Evolutionary conservation across 2,888 invertebrate species (phyloP), one percentile per base, ranked within the genome.

Genomic region (Clivina fossor): DNA sequence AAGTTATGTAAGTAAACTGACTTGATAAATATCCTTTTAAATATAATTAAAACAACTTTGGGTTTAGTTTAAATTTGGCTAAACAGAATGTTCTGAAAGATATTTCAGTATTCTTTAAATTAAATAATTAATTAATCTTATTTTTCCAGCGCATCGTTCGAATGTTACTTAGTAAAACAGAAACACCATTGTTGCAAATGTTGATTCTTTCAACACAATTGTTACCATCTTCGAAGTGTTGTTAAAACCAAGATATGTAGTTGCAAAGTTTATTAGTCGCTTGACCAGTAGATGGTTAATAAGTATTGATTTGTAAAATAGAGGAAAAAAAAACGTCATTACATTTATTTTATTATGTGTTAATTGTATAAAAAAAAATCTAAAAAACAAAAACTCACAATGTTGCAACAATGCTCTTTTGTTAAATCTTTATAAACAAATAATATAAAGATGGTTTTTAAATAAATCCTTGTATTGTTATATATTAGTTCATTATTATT

Each of bases 91-190:
- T n/a, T n/a, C n/a, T n/a, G n/a, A n/a, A n/a, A n/a, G n/a, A n/a
- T n/a, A n/a, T n/a, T n/a, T n/a, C n/a, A n/a, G n/a, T n/a, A n/a
- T n/a, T n/a, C n/a, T n/a, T n/a, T n/a, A n/a, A n/a, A n/a, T n/a
- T n/a, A n/a, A n/a, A n/a, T n/a, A n/a, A n/a, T n/a, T 16, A 18
- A 38, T 22, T 15, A 24, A 40, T 58, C 57, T 46, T 49, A 60
- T 60, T 59, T 50, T 71, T 69, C 61, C 57, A 74, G 74, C 70
- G 47, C 73, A 74, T 65, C 68, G 70, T 58, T 65, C 68, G 32
- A 74, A 68, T 61, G 64, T 67, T 54, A 73, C 72, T 49, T 72
- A 71, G 64, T 66, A 60, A 44, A 53, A 26, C 35, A 22, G 55
- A 20, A 44, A 26, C 33, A 49, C 37, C 50, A 37, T 58, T 38